A percentile compares a stretch with the other conserved stretches of the same genome.
phyloP scores from a whole-genome alignment of 2,888 invertebrate genomes.

The Hymenopus coronatus region DNA sequence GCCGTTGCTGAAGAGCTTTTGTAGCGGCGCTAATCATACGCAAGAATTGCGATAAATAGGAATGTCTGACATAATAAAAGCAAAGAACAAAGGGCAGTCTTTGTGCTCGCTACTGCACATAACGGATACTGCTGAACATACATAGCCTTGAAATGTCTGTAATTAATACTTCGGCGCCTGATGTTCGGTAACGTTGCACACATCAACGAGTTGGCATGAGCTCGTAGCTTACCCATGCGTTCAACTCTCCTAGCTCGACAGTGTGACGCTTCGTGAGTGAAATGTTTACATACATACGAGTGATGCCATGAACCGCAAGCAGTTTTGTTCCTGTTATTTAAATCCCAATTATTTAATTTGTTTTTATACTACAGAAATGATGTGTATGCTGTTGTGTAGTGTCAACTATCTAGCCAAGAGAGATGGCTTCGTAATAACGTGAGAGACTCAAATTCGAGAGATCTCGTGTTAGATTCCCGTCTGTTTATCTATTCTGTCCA shows the following conservation, averaged over 20 bases:
- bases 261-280: neutral
- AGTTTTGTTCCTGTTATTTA: no score
- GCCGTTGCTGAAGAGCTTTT: neutral
- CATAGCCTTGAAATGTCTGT: neutral
- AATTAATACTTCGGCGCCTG: neutral
- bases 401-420: no score
- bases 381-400: no score
- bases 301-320: no score
- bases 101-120: neutral
- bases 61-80: neutral
- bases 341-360: no score
- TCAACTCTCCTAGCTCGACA: neutral
- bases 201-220: neutral
- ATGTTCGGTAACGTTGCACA: neutral
- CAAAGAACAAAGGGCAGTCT: neutral
- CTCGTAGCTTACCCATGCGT: neutral
- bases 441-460: no score
- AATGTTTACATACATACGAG: neutral
- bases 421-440: no score
- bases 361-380: no score
- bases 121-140: neutral
- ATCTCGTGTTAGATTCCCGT: no score
- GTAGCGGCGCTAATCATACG: neutral
- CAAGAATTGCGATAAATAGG: neutral
- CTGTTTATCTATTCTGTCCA: no score